Base-by-base conservation (phyloP, 2,113 vertebrate genomes). In the Marmota monax region DNA sequence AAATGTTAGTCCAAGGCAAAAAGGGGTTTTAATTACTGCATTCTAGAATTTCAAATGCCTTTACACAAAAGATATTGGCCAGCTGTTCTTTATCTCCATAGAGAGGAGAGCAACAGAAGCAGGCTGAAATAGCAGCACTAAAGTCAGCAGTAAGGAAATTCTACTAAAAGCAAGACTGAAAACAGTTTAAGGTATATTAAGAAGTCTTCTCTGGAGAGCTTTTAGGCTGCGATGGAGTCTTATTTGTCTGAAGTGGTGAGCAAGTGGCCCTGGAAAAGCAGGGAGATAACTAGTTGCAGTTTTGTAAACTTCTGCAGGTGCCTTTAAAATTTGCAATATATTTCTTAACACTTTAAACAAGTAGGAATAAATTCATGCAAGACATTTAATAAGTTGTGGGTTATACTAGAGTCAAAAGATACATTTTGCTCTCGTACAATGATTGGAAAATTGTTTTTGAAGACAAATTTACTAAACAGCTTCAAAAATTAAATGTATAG, bases 1-100 rank as follows among this genome's bases (percentile, higher is more conserved):
- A 79, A 97, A 92, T 94, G 45, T 90, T 95, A 94, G 61, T 84
- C 85, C 78, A 51, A 98, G 94, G 90, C 73, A 22, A 96, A 97
- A 86, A 56, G 84, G 27, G 61, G 0, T 88, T 96, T 96, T 96
- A 83, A 95, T 65, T 95, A 88, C 88, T 27, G 77, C 84, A 91
- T 39, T 32, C 16, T 83, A 39, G 12, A 76, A 27, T 96, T 96
- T 96, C 12, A 94, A 72, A 74, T 39, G 34, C 27, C 72, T 97
- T 96, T 74, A n/a, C 0, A 3, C 32, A 34, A 72, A 96, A 89
- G 79, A 76, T 76, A 37, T 56, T 25, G 70, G 42, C 94, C 97
- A 97, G 92, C 93, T 97, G 97, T 95, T 95, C 65, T 65, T 82
- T 45, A 80, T 69, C 51, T 93, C 86, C 83, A 0, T 1, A 22